A percentile compares a stretch with the other conserved stretches of the same genome.
Conservation (phyloP, 2,113 vertebrate species). For the Psephotus haematonotus region DNA sequence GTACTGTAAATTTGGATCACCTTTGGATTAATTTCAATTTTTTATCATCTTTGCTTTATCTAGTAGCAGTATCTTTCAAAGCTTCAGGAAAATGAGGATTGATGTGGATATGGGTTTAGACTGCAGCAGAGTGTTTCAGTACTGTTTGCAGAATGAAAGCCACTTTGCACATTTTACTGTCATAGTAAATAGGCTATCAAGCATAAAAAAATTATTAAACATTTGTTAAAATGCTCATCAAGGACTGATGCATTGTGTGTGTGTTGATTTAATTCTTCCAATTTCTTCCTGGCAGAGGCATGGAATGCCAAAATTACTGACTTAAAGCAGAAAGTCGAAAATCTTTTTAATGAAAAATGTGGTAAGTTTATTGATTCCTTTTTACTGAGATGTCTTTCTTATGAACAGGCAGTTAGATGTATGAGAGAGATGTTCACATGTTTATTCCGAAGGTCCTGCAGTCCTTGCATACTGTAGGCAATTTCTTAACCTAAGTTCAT, state of each 20-base stretch:
- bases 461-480: not conserved
- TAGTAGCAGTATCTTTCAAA: not conserved
- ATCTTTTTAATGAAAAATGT: slow-evolving; percentile 81
- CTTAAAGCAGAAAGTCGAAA: slow-evolving; percentile 80
- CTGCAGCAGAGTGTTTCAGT: not conserved
- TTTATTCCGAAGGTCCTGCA: not conserved
- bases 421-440: not conserved
- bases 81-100: not conserved
- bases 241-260: not conserved
- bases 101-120: not conserved
- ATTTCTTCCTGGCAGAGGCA: slow-evolving; percentile 68
- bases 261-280: not conserved
- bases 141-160: not conserved
- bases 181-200: not conserved
- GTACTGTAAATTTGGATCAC: not conserved
- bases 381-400: not conserved
- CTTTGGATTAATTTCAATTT: not conserved
- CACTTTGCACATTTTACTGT: not conserved
- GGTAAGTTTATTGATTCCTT: slow-evolving; percentile 65
- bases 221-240: not conserved
- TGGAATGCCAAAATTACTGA: slow-evolving; percentile 82
- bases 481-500: not conserved
- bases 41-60: not conserved
- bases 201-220: not conserved
- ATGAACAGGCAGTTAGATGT: not conserved